Base-by-base conservation (phyloP, 53 echinoderm and acorn worm genomes). In the Patiria pectinifera region DNA sequence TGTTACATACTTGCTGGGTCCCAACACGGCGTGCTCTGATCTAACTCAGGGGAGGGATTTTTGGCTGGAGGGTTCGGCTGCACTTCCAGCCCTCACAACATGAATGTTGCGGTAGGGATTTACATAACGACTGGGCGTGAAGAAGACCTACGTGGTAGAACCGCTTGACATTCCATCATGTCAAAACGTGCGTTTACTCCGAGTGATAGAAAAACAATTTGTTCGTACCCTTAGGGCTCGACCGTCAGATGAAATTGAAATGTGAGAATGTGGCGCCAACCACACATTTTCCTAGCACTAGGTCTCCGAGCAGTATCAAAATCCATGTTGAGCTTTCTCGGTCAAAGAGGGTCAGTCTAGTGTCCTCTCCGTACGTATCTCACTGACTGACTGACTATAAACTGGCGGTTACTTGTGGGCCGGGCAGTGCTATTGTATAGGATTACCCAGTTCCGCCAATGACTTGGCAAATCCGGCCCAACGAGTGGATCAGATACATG, bases 1-100 rank as follows among this genome's bases (percentile, higher is more conserved):
- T 82, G 82, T 82, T 82, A 82, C 58, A 82, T 53, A 12, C 82
- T 59, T 59, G 82, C n/a, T 59, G 82, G 82, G 82, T 53, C 53
- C 53, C 53, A 53, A 1, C 5, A 6, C 35, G 35, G 35, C 35
- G 35, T 6, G 8, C 53, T 53, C 53, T 8, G 53, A 53, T 53
- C 53, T 53, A 53, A 7, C 24, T 46, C 11, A 4, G 25, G 77
- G 76, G 76, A 76, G 76, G 76, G 76, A 76, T 25, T 23, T 0
- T 16, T 66, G 12, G 18, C 24, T 9, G 3, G 79, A 45, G 12
- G 46, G 79, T 46, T 78, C 79, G 13, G 43, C 45, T 78, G 79
- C 15, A 78, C 79, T 77, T 77, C 77, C 43, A 26, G 7, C 11
- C 48, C 11, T 6, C 11, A 49, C 82, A n/a, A 82, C 82, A 82